Evolutionary conservation across 2,113 vertebrate genomes (phyloP).

Genomic region (Tragelaphus strepsiceros): DNA sequence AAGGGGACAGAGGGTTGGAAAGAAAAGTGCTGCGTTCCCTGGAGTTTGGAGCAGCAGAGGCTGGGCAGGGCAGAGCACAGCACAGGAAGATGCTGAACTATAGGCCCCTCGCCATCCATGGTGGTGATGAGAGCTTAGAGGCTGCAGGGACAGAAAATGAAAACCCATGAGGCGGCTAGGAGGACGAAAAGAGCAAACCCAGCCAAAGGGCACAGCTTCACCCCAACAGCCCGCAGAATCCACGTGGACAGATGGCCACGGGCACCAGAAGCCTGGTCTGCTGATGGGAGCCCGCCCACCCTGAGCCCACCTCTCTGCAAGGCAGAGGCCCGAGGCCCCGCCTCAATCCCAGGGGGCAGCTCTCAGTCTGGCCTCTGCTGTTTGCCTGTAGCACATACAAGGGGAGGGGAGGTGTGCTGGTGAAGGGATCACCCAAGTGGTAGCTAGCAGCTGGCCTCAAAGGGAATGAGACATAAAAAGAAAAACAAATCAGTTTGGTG

Average conservation of each 20-base stretch:
- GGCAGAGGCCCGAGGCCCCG: not conserved
- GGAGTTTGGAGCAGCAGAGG: not conserved
- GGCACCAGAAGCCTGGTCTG: not conserved
- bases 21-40: not conserved
- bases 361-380: not conserved
- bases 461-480: conserved; percentile 28
- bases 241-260: not conserved
- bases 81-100: not conserved
- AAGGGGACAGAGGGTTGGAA: not conserved
- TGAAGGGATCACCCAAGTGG: not conserved
- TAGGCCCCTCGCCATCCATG: not conserved
- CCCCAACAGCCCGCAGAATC: not conserved
- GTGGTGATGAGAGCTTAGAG: not conserved
- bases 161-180: not conserved
- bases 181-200: not conserved
- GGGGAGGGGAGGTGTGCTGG: not conserved
- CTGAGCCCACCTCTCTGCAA: not conserved
- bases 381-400: not conserved
- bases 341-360: not conserved
- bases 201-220: too few relatives aligned
- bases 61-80: not conserved
- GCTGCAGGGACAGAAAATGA: not conserved
- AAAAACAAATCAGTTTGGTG: conserved; percentile 63
- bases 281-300: not conserved
- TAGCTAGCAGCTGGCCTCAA: conserved; percentile 49